Percentiles rank a stretch among this genome's conserved stretches.
Conservation (phyloP, 2,888 invertebrate species). For the Sesia apiformis region DNA sequence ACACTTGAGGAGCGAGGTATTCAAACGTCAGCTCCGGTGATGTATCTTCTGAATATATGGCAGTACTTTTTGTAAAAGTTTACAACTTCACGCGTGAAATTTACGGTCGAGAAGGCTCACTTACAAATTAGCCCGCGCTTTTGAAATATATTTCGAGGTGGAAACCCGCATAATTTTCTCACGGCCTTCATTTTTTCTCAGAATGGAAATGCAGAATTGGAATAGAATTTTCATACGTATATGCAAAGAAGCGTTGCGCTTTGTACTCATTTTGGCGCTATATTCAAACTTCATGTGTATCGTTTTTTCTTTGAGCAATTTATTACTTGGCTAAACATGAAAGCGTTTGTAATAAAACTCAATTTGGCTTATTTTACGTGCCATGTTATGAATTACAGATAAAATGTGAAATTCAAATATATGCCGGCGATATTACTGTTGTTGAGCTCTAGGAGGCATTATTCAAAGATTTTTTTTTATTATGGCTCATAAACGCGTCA, state of each 20-base stretch:
- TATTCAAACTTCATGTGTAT: constrained; percentile 13
- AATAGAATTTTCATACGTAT: constrained; percentile 19
- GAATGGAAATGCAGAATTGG: constrained; percentile 29
- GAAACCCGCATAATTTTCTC: constrained; percentile 15
- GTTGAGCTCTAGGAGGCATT: background rate
- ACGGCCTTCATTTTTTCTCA: constrained; percentile 19
- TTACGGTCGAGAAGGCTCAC: constrained; percentile 41
- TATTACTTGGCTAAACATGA: constrained; percentile 23
- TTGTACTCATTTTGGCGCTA: constrained; percentile 19
- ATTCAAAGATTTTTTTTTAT: background rate
- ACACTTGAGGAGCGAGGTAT: constrained; percentile 51
- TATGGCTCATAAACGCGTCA: background rate
- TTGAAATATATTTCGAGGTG: constrained; percentile 23
- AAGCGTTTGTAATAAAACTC: constrained; percentile 28
- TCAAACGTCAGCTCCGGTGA: constrained; percentile 54
- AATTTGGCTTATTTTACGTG: constrained; percentile 27
- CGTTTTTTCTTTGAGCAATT: constrained; percentile 15
- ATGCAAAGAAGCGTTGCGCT: constrained; percentile 9
- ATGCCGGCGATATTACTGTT: constrained; percentile 1
- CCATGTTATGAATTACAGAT: constrained; percentile 23
- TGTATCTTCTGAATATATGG: constrained; percentile 58
- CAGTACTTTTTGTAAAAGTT: constrained; percentile 57
- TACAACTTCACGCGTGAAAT: constrained; percentile 49
- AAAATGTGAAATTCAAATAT: constrained; percentile 25
- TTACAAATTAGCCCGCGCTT: constrained; percentile 47